Evolutionary conservation across 1,140 invertebrate genomes (phyloP), one percentile per base, ranked within the genome.

Genomic region (Dendrolimus punctatus): DNA sequence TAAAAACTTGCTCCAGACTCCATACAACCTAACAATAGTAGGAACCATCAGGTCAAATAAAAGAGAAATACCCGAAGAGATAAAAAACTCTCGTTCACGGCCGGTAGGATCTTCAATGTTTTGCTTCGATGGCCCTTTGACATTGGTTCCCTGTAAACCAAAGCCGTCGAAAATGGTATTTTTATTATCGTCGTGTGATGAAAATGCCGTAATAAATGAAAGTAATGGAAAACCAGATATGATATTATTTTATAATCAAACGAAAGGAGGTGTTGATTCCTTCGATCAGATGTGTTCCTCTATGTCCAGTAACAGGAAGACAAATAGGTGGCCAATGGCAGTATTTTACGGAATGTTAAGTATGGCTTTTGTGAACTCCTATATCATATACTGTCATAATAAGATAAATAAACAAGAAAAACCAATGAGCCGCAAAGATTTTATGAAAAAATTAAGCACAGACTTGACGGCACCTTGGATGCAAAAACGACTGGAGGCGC

Each of bases 31-130:
- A 46, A 81, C 69, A 45, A 50, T 74, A 39, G 60, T 73, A 49
- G 68, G 73, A 46, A 80, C 68, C 40, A 39, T 80, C 5, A 56
- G 61, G 46, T 73, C 69, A 56, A 79, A 79, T 44, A 79, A 80
- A 64, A 40, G 51, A n/a, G 68, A 79, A 61, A 72, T 84, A 40
- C 79, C 79, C 6, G 54, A 61, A 50, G 59, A 75, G 42, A 59
- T 85, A 8, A 66, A 62, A 53, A 68, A 66, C 4, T n/a, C 6
- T 6, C 7, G 40, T 40, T 52, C 46, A 6, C 44, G 58, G 39
- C 9, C 7, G 39, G 40, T 60, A 5, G 55, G 53, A 49, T 71
- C 64, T 8, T 70, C 64, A 8, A 64, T 55, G 51, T 69, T 75
- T 64, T 65, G 62, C 45, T 85, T 66, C 66, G 47, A 52, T 51